Evolutionary conservation across 2,888 invertebrate genomes (phyloP), one percentile per base, ranked within the genome.

Genomic region (Tetragnatha montana): DNA sequence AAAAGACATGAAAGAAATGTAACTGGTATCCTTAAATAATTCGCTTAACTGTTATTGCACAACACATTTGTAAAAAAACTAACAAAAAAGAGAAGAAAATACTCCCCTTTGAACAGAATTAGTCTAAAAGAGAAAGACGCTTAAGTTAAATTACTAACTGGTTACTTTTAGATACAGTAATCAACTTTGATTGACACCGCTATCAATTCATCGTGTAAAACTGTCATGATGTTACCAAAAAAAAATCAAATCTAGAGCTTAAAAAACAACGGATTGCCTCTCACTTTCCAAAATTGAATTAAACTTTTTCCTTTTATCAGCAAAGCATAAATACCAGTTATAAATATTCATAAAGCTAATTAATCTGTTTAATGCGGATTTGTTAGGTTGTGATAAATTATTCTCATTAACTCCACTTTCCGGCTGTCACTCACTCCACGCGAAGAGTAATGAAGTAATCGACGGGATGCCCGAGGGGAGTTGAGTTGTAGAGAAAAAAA

Each of bases 291-390:
- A 60, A 10, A 60, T 60, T 60, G 10, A 60, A 60, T 60, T 60
- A 60, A 60, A 78, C 0, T 78, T 78, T 75, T 75, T 68, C 60
- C 14, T 8, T 22, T 17, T 22, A 22, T 22, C 19, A 78, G 60
- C 22, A 78, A 78, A 78, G 12, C 60, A 78, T 60, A 78, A 68
- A 78, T 78, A 78, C 22, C n/a, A 35, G 80, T 60, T 49, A 74
- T 82, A 74, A 82, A 82, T 74, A 82, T 74, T 74, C 74, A 82
- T 51, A 22, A 74, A 17, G 22, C n/a, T 60, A 50, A 81, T 81
- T 70, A 81, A 70, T 71, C 21, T 22, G 78, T 50, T 81, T 81
- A 81, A n/a, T 8, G 82, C 47, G 14, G 22, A 74, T 73, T 60
- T 70, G 60, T 21, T n/a, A 78, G 21, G 22, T 10, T 19, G 22